Conservation (phyloP, 2,113 vertebrate species). For the Gadus chalcogrammus region DNA sequence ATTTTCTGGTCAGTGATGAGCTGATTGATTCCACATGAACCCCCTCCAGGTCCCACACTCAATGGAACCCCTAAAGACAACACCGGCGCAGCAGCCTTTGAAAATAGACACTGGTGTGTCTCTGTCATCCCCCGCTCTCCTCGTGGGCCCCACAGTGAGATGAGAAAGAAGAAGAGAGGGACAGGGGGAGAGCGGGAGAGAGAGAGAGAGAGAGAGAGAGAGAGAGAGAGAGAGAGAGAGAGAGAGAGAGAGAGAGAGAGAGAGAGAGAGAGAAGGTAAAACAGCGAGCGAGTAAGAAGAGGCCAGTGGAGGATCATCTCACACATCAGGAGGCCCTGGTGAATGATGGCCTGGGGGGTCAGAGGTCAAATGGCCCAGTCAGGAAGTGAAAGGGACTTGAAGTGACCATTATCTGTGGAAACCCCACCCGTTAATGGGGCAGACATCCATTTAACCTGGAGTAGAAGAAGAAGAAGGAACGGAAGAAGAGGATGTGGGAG, state of each 20-base stretch:
- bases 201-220: no score
- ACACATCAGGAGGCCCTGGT: slow-evolving; percentile 46
- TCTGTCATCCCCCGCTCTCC: slow-evolving; percentile 10
- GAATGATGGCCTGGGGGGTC: slow-evolving; percentile 56
- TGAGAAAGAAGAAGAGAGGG: slow-evolving; percentile 28
- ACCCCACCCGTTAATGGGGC: neutral
- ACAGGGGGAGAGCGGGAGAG: neutral
- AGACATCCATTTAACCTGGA: no score
- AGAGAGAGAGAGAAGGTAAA: no score
- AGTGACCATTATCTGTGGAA: neutral
- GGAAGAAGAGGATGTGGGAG: no score
- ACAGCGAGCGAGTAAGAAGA: slow-evolving; percentile 3
- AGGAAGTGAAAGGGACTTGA: slow-evolving; percentile 40
- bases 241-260: neutral
- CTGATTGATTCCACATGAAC: slow-evolving; percentile 35
- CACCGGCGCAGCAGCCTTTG: slow-evolving; percentile 57
- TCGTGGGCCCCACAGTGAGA: slow-evolving; percentile 30
- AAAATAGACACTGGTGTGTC: slow-evolving; percentile 56
- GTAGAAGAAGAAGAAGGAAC: no score
- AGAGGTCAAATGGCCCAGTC: slow-evolving; percentile 58
- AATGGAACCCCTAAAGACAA: slow-evolving; percentile 42
- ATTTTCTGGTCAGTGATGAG: no score
- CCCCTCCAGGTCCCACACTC: slow-evolving; percentile 19
- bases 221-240: slow-evolving; percentile 23
- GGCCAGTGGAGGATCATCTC: slow-evolving; percentile 36